Base-by-base conservation (phyloP, 2,797 vertebrate species). In the Amphiprion clarkii region DNA sequence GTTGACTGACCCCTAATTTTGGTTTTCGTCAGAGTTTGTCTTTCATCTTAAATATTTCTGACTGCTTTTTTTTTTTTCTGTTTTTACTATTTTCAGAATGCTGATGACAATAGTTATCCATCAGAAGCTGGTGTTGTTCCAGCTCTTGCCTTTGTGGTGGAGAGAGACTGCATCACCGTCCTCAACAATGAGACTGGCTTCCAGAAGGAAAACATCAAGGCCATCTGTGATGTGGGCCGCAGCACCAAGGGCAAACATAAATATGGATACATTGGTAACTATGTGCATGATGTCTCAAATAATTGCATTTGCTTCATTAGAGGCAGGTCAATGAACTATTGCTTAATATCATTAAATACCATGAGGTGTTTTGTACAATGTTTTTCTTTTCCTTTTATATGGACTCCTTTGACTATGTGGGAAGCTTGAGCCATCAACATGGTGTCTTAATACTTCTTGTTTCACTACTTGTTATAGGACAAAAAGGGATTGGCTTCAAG, bases 401-500 rank as follows among this genome's bases (percentile, higher is more conserved):
- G 5, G 16, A 13, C 42, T 16, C 13, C 13, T 16, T 48, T 48
- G 17, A 19, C 5, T 16, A 44, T 44, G 16, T 44, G 40, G n/a
- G 17, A 12, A 39, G 39, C n/a, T n/a, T 19, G 42, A 44, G 23
- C 17, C 55, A 62, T 42, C 21, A 68, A 27, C 25, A 14, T 33
- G 11, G 2, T 36, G 2, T 46, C 1, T 36, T 40, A 33, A 17
- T 67, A 17, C 42, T 23, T 1, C 10, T 39, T 4, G 16, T 49
- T 19, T 0, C 27, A 54, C 36, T 16, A 1, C 52, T 81, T 14
- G 11, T 6, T 54, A 13, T 83, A 96, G 95, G 95, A 16, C 95
- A 96, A 83, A 96, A 96, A 62, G 95, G 95, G 19, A 96, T 96
- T 2, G 95, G 95, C 66, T 96, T 96, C 78, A 96, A 96, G 86